A percentile compares a stretch with the other conserved stretches of the same genome.
phyloP scores from a whole-genome alignment of 2,113 vertebrate species.

The Nibea albiflora region DNA sequence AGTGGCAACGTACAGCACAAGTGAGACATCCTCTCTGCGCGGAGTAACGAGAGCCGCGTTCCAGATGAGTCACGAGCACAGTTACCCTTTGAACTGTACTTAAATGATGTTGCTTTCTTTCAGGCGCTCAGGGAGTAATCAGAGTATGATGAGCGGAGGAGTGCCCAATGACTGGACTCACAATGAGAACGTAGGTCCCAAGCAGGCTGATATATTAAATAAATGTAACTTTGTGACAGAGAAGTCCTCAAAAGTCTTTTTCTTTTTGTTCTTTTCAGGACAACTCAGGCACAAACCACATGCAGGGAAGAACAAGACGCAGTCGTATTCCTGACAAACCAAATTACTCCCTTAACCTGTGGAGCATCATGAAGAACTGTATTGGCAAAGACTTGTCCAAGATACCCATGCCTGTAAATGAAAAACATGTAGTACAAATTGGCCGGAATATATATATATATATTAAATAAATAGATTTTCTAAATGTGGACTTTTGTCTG shows the following conservation, averaged over 20 bases:
- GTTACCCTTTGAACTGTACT: slow-evolving; percentile 2
- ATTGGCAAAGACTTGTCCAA: slow-evolving; percentile 97
- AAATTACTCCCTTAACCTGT: slow-evolving; percentile 84
- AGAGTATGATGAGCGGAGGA: slow-evolving; percentile 87
- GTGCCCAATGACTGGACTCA: slow-evolving; percentile 90
- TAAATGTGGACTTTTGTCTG: neutral
- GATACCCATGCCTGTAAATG: slow-evolving; percentile 93
- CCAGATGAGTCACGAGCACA: neutral
- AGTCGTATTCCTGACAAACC: slow-evolving; percentile 83
- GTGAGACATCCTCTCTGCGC: slow-evolving; percentile 68
- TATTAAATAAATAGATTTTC: neutral
- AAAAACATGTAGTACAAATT: neutral
- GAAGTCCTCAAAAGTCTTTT: neutral
- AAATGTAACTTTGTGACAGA: neutral
- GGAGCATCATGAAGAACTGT: slow-evolving; percentile 90
- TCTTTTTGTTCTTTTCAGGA: slow-evolving; percentile 59
- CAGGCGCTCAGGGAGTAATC: slow-evolving; percentile 89
- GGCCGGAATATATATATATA: neutral
- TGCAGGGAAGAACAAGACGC: slow-evolving; percentile 76
- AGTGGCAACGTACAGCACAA: slow-evolving; percentile 87
- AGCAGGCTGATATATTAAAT: neutral
- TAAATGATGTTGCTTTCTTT: slow-evolving; percentile 17
- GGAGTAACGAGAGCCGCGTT: neutral
- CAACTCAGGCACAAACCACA: slow-evolving; percentile 76
- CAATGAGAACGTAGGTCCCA: slow-evolving; percentile 87